These are phyloP conservation scores for Calliopum simillimum DNA, from an alignment of 2,888 invertebrate genomes.

Conservation along the genomic window DNA sequence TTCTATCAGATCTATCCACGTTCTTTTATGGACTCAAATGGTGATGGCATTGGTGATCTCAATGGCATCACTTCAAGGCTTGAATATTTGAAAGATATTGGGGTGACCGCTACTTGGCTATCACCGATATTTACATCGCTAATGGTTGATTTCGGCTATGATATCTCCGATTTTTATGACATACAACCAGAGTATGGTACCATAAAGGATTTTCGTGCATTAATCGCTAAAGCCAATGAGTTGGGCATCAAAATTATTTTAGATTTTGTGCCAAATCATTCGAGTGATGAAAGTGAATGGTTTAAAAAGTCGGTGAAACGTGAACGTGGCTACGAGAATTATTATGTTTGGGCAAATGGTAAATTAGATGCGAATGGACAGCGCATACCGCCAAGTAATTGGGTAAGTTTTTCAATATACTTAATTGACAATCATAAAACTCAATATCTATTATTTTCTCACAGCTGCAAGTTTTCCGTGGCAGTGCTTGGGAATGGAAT, in stretches of 20 bases:
- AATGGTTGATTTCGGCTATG: constrained; percentile 76
- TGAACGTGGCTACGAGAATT: constrained; percentile 73
- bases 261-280: constrained; percentile 75
- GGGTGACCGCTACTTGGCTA: constrained; percentile 72
- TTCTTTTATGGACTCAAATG: constrained; percentile 81
- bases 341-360: constrained; percentile 73
- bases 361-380: constrained; percentile 46
- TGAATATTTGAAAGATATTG: constrained; percentile 70
- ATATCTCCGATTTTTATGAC: constrained; percentile 71
- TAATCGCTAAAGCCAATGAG: constrained; percentile 64
- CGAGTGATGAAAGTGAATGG: constrained; percentile 70
- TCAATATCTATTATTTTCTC: background rate
- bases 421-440: too few species aligned
- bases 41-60: constrained; percentile 76
- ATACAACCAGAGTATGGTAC: constrained; percentile 73
- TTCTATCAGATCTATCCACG: constrained; percentile 83
- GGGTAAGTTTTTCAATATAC: constrained; percentile 62
- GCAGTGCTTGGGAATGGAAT: constrained; percentile 74
- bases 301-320: constrained; percentile 72
- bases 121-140: constrained; percentile 76
- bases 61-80: constrained; percentile 71
- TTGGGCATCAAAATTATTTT: constrained; percentile 70
- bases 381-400: constrained; percentile 68
- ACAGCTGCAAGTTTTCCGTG: constrained; percentile 67
- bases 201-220: constrained; percentile 70